Evolutionary conservation across 53 echinoderm and acorn worm genomes (phyloP).

Genomic region (Mesocentrotus franciscanus): DNA sequence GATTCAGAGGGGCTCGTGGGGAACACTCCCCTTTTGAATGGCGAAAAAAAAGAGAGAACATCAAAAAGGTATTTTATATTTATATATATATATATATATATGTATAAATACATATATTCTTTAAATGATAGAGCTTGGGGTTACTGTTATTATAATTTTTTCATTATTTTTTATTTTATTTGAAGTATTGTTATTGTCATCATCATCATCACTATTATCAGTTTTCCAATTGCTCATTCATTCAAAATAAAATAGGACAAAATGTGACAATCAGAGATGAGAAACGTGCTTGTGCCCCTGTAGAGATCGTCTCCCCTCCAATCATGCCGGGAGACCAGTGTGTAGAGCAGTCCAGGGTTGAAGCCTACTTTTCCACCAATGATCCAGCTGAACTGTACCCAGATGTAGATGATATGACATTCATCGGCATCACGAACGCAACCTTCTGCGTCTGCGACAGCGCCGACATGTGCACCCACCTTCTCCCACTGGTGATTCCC

Average conservation of each 20-base stretch:
- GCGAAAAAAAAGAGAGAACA: no score
- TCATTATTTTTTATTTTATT: no score
- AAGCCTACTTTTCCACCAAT: neutral
- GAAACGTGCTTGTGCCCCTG: neutral
- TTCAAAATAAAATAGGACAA: neutral
- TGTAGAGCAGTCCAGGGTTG: neutral
- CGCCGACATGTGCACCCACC: neutral
- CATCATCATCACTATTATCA: no score
- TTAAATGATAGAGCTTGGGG: no score
- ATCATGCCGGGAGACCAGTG: neutral
- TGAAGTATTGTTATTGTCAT: no score
- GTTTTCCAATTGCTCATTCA: no score
- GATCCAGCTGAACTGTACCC: neutral
- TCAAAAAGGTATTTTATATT: no score
- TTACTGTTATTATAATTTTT: no score
- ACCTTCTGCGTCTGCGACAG: neutral
- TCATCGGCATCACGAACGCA: neutral
- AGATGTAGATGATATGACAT: neutral
- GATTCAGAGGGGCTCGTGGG: no score
- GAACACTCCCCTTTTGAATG: no score
- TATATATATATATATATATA: no score
- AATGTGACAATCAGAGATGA: neutral
- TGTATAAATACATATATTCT: fast-evolving
- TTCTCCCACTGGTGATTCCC: neutral
- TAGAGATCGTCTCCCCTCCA: neutral